Conservation (phyloP, 1,140 invertebrate species). For the Drosophila pallidifrons region DNA sequence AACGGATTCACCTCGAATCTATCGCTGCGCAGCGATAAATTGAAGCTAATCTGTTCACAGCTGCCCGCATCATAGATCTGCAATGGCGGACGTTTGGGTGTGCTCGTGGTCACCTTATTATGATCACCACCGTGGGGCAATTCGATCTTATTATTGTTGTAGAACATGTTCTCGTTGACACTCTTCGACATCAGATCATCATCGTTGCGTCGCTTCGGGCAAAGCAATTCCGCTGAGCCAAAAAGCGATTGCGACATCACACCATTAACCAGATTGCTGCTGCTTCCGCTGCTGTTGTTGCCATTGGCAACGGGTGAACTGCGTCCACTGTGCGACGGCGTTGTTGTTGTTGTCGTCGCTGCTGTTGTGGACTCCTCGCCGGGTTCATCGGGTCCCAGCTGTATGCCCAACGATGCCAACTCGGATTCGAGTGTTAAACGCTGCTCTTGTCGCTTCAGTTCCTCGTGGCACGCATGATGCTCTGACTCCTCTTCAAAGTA, state of each 20-base stretch:
- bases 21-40: constrained; percentile 84
- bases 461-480: constrained; percentile 92
- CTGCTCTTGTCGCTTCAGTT: constrained; percentile 91
- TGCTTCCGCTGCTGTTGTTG: not conserved
- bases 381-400: constrained; percentile 55
- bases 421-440: constrained; percentile 86
- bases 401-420: constrained; percentile 61
- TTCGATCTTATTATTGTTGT: constrained; percentile 83
- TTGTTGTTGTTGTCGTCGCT: too few relatives aligned
- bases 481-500: constrained; percentile 96
- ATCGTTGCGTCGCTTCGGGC: constrained; percentile 65
- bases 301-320: constrained; percentile 20
- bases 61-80: constrained; percentile 67
- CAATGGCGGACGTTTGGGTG: constrained; percentile 72
- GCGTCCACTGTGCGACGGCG: constrained; percentile 1
- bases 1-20: constrained; percentile 86
- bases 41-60: constrained; percentile 75
- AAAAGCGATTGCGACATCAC: constrained; percentile 84
- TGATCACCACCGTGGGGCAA: constrained; percentile 28
- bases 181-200: constrained; percentile 87
- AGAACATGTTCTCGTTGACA: constrained; percentile 88
- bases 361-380: constrained; percentile 32
- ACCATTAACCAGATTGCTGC: constrained; percentile 63
- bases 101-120: constrained; percentile 63
- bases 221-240: constrained; percentile 78